These are phyloP conservation scores for Zapus hudsonius DNA, from an alignment of 2,113 vertebrate species.

Conservation along the genomic window DNA sequence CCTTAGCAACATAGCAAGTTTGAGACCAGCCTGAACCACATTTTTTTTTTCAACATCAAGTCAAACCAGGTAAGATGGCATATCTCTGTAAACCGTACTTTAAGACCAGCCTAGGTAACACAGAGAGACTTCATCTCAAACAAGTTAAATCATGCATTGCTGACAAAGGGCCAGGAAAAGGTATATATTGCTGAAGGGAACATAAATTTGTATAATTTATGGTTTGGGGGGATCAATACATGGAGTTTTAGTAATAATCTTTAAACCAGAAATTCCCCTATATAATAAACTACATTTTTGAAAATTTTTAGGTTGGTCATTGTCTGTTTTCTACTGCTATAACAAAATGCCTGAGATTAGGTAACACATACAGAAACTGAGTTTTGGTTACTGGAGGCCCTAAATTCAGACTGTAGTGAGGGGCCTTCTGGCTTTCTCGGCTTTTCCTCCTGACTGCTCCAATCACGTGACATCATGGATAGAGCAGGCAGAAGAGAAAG, in stretches of 20 bases:
- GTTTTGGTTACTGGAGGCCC: neutral
- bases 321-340: neutral
- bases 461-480: neutral
- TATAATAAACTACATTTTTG: neutral
- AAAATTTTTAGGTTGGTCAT: neutral
- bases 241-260: conserved; percentile 8
- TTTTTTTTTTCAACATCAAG: too few relatives aligned
- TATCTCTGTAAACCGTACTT: neutral
- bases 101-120: neutral
- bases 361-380: neutral
- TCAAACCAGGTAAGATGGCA: neutral
- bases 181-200: neutral
- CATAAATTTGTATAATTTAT: neutral
- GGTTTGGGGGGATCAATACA: neutral
- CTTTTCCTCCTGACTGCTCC: too few relatives aligned
- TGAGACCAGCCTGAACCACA: neutral
- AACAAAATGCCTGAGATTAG: neutral
- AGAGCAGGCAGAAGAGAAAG: neutral
- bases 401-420: neutral
- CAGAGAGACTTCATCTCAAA: neutral
- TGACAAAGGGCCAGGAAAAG: neutral
- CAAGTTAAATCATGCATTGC: neutral
- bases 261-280: neutral
- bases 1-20: neutral
- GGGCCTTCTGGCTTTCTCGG: neutral